Conservation (phyloP, 1,140 invertebrate genomes). For the Brachionus angularis region DNA sequence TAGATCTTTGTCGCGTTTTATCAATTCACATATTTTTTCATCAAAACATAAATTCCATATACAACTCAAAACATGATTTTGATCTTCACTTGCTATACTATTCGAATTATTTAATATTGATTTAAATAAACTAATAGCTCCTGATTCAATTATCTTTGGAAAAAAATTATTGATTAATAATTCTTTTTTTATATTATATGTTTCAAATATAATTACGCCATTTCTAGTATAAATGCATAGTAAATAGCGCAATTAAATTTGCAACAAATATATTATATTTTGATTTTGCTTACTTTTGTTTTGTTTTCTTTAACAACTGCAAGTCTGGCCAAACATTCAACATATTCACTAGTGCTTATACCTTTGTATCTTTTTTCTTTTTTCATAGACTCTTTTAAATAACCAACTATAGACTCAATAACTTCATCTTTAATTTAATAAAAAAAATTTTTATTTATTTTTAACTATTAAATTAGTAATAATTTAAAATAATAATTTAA, state of each 20-base stretch:
- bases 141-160: constrained; percentile 22
- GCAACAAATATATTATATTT: no score
- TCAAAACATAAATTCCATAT: constrained; percentile 42
- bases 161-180: not conserved
- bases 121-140: not conserved
- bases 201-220: no score
- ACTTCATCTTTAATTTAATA: not conserved
- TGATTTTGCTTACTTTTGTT: constrained; percentile 30
- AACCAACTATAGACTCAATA: not conserved
- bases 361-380: constrained; percentile 19
- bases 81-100: not conserved
- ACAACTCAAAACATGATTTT: constrained; percentile 13
- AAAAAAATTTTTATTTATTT: no score
- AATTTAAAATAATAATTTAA: not conserved
- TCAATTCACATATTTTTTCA: not conserved
- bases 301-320: constrained; percentile 12
- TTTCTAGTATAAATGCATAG: no score
- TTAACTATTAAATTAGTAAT: no score
- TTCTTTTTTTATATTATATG: no score
- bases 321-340: constrained; percentile 6
- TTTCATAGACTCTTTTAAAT: constrained; percentile 10
- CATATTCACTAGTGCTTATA: constrained; percentile 19
- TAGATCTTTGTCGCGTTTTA: constrained; percentile 17
- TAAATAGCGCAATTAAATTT: no score
- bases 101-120: constrained; percentile 15